Evolutionary conservation across 1,140 invertebrate species (phyloP).

Genomic region (Eubasilissa regina): DNA sequence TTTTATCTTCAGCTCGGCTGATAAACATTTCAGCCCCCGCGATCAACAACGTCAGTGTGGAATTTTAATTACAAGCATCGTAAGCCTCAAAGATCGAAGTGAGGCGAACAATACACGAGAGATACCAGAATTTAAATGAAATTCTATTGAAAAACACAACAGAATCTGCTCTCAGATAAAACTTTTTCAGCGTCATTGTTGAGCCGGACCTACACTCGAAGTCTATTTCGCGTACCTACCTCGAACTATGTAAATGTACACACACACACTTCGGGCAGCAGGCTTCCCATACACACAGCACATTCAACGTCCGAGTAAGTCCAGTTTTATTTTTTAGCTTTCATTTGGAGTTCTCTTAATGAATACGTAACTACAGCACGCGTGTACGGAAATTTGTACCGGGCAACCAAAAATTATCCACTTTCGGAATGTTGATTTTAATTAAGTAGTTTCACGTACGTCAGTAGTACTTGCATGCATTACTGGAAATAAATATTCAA

Average conservation of each 20-base stretch:
- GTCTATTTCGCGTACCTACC: background rate
- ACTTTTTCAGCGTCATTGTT: constrained; percentile 39
- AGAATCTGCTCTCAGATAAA: constrained; percentile 33
- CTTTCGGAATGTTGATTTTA: too few species aligned
- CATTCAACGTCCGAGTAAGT: constrained; percentile 47
- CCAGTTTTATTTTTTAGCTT: constrained; percentile 53
- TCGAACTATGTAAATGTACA: background rate
- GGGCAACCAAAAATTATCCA: too few species aligned
- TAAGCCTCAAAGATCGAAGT: constrained; percentile 26
- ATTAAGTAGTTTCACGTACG: too few species aligned
- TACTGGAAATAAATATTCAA: too few species aligned
- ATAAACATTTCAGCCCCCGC: too few species aligned
- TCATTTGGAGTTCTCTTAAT: constrained; percentile 52
- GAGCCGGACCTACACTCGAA: constrained; percentile 14
- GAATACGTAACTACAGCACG: constrained; percentile 47
- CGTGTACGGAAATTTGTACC: background rate
- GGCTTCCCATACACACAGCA: constrained; percentile 5
- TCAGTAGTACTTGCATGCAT: too few species aligned
- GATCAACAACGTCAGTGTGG: constrained; percentile 4
- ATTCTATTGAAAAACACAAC: constrained; percentile 36
- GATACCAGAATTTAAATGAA: constrained; percentile 42
- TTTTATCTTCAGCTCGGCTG: too few species aligned
- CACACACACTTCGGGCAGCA: background rate
- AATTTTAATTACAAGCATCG: constrained; percentile 28
- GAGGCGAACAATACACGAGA: constrained; percentile 20